These are phyloP conservation scores for Drosophila simulans DNA, from an alignment of 1,140 invertebrate genomes.

Conservation along the genomic window DNA sequence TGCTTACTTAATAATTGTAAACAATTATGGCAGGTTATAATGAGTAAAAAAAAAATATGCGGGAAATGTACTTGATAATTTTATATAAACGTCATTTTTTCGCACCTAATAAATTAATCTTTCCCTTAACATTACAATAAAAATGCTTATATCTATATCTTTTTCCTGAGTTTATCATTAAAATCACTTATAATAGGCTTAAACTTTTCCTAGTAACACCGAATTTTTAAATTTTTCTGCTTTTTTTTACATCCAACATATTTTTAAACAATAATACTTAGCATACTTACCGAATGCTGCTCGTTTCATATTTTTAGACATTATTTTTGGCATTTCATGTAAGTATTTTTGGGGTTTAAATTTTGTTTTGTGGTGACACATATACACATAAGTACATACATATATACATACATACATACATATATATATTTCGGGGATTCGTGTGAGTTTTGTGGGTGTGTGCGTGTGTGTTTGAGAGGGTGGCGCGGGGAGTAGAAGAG, in stretches of 20 bases:
- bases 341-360: conserved; percentile 15
- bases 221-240: not conserved
- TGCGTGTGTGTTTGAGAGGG: conserved; percentile 19
- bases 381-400: conserved; percentile 57
- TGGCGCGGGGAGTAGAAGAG: conserved; percentile 63
- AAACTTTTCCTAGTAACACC: not conserved
- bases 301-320: conserved; percentile 11
- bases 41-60: not conserved
- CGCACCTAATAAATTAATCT: not conserved
- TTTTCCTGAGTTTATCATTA: no score
- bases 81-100: not conserved
- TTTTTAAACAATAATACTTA: not conserved
- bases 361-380: conserved; percentile 36
- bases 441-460: conserved; percentile 37
- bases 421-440: conserved; percentile 42
- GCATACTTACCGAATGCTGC: conserved; percentile 53
- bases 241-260: not conserved
- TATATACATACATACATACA: conserved; percentile 47
- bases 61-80: not conserved
- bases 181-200: not conserved
- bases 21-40: not conserved
- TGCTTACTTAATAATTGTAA: conserved; percentile 7
- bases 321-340: conserved; percentile 23
- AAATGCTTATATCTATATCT: no score
- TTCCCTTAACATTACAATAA: no score